A percentile compares a stretch with the other conserved stretches of the same genome.
Evolutionary conservation across 2,888 invertebrate genomes (phyloP).

Genomic region (Ypsolopha sequella): DNA sequence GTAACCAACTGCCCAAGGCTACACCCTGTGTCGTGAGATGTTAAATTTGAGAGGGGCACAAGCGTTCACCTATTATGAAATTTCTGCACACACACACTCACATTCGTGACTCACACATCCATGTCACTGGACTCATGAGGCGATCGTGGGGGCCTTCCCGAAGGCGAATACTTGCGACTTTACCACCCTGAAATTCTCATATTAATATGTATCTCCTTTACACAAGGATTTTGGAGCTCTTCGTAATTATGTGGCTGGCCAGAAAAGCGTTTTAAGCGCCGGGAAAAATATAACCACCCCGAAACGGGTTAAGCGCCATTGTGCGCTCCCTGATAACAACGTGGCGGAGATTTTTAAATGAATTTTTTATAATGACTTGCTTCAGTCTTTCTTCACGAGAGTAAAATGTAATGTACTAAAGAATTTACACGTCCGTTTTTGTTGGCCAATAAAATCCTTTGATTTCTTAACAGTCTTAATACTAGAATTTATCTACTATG

Average conservation of each 20-base stretch:
- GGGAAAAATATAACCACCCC: conserved; percentile 1
- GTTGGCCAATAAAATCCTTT: too few species aligned
- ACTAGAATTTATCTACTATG: too few species aligned
- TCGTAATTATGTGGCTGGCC: conserved; percentile 35
- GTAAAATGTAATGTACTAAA: too few species aligned
- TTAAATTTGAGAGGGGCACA: conserved; percentile 64
- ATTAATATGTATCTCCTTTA: conserved; percentile 64
- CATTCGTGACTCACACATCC: conserved; percentile 25
- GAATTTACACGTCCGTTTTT: too few species aligned
- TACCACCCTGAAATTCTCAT: conserved; percentile 60
- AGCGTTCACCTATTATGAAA: conserved; percentile 63
- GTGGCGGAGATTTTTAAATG: too few species aligned
- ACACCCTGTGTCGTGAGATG: conserved; percentile 56
- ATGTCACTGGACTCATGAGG: conserved; percentile 47
- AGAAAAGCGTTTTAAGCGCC: conserved; percentile 23
- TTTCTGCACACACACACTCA: conserved; percentile 41
- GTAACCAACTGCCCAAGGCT: conserved; percentile 7
- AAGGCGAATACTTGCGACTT: conserved; percentile 43
- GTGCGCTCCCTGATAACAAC: too few species aligned
- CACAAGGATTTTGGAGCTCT: conserved; percentile 43
- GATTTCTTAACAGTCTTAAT: too few species aligned
- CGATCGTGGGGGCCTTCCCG: conserved; percentile 35
- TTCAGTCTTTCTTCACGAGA: too few species aligned
- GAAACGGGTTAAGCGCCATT: neutral
- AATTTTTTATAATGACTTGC: too few species aligned